These are phyloP conservation scores for Steatornis caripensis DNA, from an alignment of 2,113 vertebrate species.

Conservation along the genomic window DNA sequence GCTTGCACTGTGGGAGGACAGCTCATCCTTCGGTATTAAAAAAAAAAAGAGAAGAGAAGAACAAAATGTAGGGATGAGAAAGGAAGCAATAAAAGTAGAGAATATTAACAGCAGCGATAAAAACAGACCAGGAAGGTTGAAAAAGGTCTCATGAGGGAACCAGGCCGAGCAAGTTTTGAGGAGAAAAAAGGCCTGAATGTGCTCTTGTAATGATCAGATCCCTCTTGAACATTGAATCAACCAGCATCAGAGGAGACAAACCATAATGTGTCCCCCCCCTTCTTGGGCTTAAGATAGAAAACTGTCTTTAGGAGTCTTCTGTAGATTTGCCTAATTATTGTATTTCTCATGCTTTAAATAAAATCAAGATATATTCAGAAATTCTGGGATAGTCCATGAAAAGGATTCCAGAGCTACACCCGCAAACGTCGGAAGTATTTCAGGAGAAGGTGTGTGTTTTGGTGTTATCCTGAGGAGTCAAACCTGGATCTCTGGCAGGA, in stretches of 20 bases:
- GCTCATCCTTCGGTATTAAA: background rate
- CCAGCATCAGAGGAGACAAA: background rate
- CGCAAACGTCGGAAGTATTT: background rate
- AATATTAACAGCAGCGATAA: background rate
- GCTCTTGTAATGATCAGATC: background rate
- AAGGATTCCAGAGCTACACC: background rate
- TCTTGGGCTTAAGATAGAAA: background rate
- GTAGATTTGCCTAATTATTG: background rate
- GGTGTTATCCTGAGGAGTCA: background rate
- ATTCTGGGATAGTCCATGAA: background rate
- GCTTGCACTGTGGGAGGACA: background rate
- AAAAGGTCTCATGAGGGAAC: background rate
- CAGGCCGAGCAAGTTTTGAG: background rate
- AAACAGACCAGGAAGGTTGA: background rate
- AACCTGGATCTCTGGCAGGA: background rate
- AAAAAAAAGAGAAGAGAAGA: background rate
- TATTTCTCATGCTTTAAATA: background rate
- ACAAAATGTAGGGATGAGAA: background rate
- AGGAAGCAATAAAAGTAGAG: background rate
- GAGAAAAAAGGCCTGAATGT: background rate
- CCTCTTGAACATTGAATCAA: background rate
- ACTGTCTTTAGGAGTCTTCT: background rate
- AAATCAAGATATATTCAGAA: background rate
- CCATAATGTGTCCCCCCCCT: background rate
- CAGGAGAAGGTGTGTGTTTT: background rate